Percentiles rank a stretch among this genome's conserved stretches.
Evolutionary conservation across 2,888 invertebrate species (phyloP).

Genomic region (Clusia tigrina): DNA sequence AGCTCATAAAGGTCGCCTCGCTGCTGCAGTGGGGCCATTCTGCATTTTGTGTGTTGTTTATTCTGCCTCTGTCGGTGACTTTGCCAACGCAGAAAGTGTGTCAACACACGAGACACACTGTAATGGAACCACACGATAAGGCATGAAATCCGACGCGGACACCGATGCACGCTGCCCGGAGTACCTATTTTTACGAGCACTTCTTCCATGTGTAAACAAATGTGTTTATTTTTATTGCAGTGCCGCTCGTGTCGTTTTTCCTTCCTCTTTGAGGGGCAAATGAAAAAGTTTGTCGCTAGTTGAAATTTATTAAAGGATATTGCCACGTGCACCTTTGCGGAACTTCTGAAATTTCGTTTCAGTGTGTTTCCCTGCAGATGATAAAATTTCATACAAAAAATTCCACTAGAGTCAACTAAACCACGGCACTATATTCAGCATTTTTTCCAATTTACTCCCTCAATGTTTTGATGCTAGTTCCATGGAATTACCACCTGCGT

Average conservation of each 20-base stretch:
- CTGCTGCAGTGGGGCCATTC: too few species aligned
- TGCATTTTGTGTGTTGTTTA: not conserved
- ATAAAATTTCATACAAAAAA: too few species aligned
- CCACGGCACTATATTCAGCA: too few species aligned
- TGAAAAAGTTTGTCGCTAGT: not conserved
- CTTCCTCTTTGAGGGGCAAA: not conserved
- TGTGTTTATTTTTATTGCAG: not conserved
- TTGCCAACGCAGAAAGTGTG: constrained; percentile 3
- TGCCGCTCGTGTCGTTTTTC: not conserved
- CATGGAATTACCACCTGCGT: too few species aligned
- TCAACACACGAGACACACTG: not conserved
- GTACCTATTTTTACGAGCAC: not conserved
- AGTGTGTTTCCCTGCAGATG: too few species aligned
- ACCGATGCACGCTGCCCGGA: not conserved
- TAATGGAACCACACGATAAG: not conserved
- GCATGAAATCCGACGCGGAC: too few species aligned
- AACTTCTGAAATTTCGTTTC: not conserved
- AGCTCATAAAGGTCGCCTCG: too few species aligned
- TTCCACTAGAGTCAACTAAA: too few species aligned
- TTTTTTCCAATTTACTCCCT: too few species aligned
- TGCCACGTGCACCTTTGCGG: not conserved
- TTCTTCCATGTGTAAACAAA: not conserved
- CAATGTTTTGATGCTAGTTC: too few species aligned
- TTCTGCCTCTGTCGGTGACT: not conserved
- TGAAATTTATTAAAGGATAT: not conserved